A percentile compares a stretch with the other conserved stretches of the same genome.
Evolutionary conservation across 2,113 vertebrate species (phyloP).

Genomic region (Panurus biarmicus): DNA sequence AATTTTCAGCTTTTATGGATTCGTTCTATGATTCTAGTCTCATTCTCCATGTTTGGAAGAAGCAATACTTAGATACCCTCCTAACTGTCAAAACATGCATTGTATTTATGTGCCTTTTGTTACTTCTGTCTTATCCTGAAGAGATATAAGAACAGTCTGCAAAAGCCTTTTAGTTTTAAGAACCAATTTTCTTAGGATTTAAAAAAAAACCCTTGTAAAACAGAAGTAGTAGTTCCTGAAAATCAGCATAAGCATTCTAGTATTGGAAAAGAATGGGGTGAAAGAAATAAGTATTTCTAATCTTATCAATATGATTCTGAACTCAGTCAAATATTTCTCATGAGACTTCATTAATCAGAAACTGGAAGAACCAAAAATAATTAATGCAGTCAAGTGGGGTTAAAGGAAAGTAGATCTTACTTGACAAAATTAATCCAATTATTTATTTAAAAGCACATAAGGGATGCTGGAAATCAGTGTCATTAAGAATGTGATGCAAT

Average conservation of each 20-base stretch:
- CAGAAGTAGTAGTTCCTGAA: not conserved
- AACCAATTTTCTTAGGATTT: not conserved
- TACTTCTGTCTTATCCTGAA: not conserved
- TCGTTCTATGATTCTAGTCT: not conserved
- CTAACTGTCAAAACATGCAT: not conserved
- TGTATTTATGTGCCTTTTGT: not conserved
- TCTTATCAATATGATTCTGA: not conserved
- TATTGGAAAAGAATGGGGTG: not conserved
- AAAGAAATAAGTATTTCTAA: not conserved
- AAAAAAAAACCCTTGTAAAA: not conserved
- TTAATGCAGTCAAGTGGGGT: not conserved
- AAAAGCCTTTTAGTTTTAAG: not conserved
- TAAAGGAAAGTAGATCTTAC: not conserved
- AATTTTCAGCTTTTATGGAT: not conserved
- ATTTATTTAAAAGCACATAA: not conserved
- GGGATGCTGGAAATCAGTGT: not conserved
- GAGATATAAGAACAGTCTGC: not conserved
- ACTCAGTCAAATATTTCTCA: not conserved
- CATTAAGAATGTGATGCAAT: not conserved
- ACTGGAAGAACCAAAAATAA: not conserved
- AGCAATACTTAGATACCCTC: not conserved
- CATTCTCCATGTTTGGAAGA: not conserved
- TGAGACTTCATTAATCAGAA: not conserved
- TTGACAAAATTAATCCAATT: not conserved
- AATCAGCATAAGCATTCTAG: not conserved